Evolutionary conservation across 2,113 vertebrate genomes (phyloP).

Genomic region (Suncus etruscus): DNA sequence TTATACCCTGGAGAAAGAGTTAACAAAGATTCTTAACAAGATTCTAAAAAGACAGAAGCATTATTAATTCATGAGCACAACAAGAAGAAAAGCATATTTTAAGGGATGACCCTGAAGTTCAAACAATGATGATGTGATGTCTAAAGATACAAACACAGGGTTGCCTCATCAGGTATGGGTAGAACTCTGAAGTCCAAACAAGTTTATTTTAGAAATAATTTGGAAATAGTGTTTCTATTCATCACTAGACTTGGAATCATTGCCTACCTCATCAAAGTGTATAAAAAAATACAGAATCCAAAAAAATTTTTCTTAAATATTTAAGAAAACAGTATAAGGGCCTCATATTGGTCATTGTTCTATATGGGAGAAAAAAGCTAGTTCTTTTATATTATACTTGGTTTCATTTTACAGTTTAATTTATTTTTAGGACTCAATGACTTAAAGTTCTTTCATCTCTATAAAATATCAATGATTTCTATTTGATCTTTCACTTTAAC

Average conservation of each 20-base stretch:
- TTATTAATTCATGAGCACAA: neutral
- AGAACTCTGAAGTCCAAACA: conserved; percentile 4
- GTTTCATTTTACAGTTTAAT: conserved; percentile 43
- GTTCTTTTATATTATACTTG: conserved; percentile 1
- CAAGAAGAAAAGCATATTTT: neutral
- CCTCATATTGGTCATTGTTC: neutral
- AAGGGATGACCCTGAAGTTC: too few species aligned
- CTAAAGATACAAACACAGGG: neutral
- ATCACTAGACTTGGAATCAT: neutral
- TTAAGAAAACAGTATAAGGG: neutral
- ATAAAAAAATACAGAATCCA: neutral
- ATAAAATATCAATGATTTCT: conserved; percentile 31
- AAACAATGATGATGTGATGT: too few species aligned
- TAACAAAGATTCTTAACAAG: neutral
- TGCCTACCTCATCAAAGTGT: neutral
- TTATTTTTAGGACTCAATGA: conserved; percentile 25
- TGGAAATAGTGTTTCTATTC: neutral
- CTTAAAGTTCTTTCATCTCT: conserved; percentile 43
- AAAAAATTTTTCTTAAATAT: neutral
- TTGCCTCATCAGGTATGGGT: neutral
- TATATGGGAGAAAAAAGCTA: neutral
- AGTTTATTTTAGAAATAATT: neutral
- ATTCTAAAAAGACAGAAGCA: neutral
- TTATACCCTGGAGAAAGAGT: neutral
- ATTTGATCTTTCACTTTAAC: conserved; percentile 49